Evolutionary conservation across 2,888 invertebrate species (phyloP).

Genomic region (Eretmocerus hayati): DNA sequence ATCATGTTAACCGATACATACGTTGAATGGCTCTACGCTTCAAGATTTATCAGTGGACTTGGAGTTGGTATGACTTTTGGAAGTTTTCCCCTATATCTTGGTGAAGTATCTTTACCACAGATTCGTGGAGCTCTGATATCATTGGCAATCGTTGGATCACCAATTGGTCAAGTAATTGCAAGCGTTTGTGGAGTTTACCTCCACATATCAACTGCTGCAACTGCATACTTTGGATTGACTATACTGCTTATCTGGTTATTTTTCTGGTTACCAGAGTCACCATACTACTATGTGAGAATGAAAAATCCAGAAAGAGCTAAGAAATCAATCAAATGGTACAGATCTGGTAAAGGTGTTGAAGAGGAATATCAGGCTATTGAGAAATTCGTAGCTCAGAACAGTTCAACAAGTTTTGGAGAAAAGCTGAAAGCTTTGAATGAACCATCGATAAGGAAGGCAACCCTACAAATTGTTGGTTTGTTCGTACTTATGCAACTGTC

Average conservation of each 20-base stretch:
- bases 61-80: constrained; percentile 32
- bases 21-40: constrained; percentile 25
- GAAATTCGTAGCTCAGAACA: constrained; percentile 4
- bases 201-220: constrained; percentile 29
- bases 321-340: constrained; percentile 16
- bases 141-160: constrained; percentile 32
- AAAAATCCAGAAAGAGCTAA: constrained; percentile 4
- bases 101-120: constrained; percentile 32
- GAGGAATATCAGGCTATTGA: constrained; percentile 10
- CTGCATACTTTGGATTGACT: constrained; percentile 30
- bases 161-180: constrained; percentile 35
- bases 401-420: background rate
- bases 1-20: constrained; percentile 26
- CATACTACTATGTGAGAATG: constrained; percentile 27
- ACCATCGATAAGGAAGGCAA: constrained; percentile 23
- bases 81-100: constrained; percentile 33
- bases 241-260: constrained; percentile 29
- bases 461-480: constrained; percentile 28
- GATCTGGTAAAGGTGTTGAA: constrained; percentile 12
- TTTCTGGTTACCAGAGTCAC: constrained; percentile 35
- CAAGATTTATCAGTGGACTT: constrained; percentile 27
- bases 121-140: constrained; percentile 37
- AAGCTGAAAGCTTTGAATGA: constrained; percentile 8
- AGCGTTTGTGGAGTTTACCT: constrained; percentile 31
- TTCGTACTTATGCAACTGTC: constrained; percentile 34